Conservation (phyloP, 2,888 invertebrate species). For the Elgonia sp. region DNA sequence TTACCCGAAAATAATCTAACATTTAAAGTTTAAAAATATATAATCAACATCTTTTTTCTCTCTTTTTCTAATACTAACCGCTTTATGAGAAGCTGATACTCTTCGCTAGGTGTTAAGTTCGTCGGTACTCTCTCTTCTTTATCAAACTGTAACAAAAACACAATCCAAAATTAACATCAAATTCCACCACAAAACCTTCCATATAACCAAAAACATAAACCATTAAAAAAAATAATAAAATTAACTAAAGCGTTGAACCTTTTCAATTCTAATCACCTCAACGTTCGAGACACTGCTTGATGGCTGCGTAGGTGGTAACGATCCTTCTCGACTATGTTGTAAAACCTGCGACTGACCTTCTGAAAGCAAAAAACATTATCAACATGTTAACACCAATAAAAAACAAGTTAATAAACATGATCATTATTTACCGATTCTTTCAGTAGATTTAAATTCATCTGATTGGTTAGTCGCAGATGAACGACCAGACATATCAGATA, state of each 20-base stretch:
- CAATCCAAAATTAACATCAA: neutral
- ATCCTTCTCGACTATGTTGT: slow-evolving; percentile 85
- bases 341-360: slow-evolving; percentile 76
- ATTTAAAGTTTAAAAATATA: no score
- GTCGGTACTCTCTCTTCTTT: slow-evolving; percentile 84
- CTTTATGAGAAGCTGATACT: slow-evolving; percentile 86
- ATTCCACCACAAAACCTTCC: neutral
- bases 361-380: neutral
- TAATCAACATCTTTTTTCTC: no score
- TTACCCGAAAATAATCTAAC: no score
- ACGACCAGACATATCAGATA: slow-evolving; percentile 62
- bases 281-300: slow-evolving; percentile 75
- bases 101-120: slow-evolving; percentile 85
- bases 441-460: slow-evolving; percentile 58
- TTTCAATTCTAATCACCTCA: slow-evolving; percentile 79
- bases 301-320: slow-evolving; percentile 82
- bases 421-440: slow-evolving; percentile 53
- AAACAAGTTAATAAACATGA: neutral
- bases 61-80: slow-evolving; percentile 83
- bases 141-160: slow-evolving; percentile 79
- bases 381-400: neutral
- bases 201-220: neutral
- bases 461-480: slow-evolving; percentile 60
- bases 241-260: neutral
- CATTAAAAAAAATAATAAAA: no score